These are phyloP conservation scores for Ditylenchus weischeri DNA, from an alignment of 2,888 invertebrate genomes.

Conservation along the genomic window DNA sequence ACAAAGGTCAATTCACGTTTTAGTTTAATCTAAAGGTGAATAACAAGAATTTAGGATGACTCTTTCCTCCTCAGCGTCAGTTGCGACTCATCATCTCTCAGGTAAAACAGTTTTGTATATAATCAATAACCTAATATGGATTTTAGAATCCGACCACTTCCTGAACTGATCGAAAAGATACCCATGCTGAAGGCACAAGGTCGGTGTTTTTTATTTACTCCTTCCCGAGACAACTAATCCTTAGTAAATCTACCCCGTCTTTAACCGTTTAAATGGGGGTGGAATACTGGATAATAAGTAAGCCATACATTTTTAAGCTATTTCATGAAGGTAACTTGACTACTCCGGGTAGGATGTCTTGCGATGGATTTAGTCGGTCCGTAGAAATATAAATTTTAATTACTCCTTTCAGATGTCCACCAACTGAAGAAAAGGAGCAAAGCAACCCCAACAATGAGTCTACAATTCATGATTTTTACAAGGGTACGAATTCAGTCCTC, in stretches of 20 bases:
- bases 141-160: neutral
- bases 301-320: no score
- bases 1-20: neutral
- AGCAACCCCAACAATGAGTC: slow-evolving; percentile 23
- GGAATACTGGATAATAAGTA: no score
- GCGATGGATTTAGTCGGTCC: no score
- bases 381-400: no score
- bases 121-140: neutral
- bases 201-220: no score
- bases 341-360: no score
- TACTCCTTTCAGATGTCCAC: slow-evolving; percentile 27
- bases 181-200: slow-evolving; percentile 40
- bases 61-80: neutral
- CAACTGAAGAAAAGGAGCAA: slow-evolving; percentile 34
- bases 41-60: no score
- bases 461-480: slow-evolving; percentile 10
- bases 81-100: slow-evolving; percentile 4
- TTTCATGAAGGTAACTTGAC: no score
- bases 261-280: no score
- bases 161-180: slow-evolving; percentile 27
- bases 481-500: neutral
- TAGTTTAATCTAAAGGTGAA: no score
- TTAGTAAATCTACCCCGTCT: no score
- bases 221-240: no score
- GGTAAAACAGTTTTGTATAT: neutral